Base-by-base conservation (phyloP, 2,888 invertebrate genomes). In the Pasiphila rectangulata region DNA sequence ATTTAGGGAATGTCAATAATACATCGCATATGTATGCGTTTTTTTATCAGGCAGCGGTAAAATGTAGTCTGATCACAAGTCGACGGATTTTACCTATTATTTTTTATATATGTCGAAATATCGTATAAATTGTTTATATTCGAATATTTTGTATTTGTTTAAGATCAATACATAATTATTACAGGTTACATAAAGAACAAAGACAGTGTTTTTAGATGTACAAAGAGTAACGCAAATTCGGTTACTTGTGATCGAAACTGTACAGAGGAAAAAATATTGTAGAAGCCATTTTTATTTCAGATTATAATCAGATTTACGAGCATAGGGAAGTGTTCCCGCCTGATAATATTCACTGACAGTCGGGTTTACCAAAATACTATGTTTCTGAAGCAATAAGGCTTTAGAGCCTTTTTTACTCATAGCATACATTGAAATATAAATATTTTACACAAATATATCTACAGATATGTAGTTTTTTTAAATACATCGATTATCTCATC, bases 1-100 rank as follows among this genome's bases (percentile, higher is more conserved):
- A 50, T 50, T 41, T 17, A 48, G 50, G 57, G 57, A 57, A 57
- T 57, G 57, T 57, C 32, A 36, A 15, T 53, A 54, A 52, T 54
- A 54, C 52, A 47, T 35, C 39, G 17, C 42, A 37, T 42, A 19
- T 17, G 23, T 16, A 46, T 30, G 36, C 40, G 29, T 27, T 40
- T 30, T 17, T 23, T 16, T 10, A 23, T 15, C 27, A 20, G 40
- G 35, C 40, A 23, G 23, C 40, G 35, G 9, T 10, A 15, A 6
- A 0, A 5, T 6, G 12, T 17, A 17, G 6, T 12, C 10, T 2
- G 6, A 9, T 25, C 21, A 24, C 12, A 15, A 16, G n/a, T 2
- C n/a, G 13, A 15, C 16, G 36, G 15, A 13, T 36, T 24, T 36
- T 6, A 5, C n/a, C n/a, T n/a, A n/a, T n/a, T n/a, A n/a, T n/a